A percentile compares a stretch with the other conserved stretches of the same genome.
Conservation (phyloP, 2,113 vertebrate species). For the Heliornis fulica region DNA sequence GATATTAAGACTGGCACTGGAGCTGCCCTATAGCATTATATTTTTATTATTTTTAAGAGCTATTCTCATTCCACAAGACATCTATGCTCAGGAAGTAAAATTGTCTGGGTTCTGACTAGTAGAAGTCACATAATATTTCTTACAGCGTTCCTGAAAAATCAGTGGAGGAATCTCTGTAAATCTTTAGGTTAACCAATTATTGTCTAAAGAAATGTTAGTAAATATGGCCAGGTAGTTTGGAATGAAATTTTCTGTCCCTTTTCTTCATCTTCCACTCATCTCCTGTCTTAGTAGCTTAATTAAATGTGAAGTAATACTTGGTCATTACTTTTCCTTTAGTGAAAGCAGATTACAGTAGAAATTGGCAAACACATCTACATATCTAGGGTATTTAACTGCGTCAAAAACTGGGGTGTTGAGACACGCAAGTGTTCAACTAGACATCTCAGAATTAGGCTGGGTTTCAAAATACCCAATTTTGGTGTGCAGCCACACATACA, state of each 20-base stretch:
- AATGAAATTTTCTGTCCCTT: background rate
- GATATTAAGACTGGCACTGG: background rate
- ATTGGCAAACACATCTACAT: background rate
- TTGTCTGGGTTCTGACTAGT: background rate
- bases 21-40: background rate
- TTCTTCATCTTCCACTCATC: background rate
- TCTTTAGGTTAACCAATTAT: background rate
- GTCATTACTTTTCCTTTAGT: background rate
- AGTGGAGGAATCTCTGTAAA: background rate
- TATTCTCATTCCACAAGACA: background rate
- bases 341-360: background rate
- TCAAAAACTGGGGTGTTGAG: background rate
- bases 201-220: background rate
- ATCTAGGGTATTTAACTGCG: background rate
- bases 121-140: background rate
- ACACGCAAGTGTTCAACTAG: background rate
- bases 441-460: background rate
- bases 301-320: background rate
- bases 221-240: background rate
- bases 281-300: background rate
- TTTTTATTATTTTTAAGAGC: background rate
- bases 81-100: background rate
- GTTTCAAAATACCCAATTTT: background rate
- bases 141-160: background rate
- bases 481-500: background rate